Conservation (phyloP, 64 coral and sea anemone genomes). For the Montipora foliosa region DNA sequence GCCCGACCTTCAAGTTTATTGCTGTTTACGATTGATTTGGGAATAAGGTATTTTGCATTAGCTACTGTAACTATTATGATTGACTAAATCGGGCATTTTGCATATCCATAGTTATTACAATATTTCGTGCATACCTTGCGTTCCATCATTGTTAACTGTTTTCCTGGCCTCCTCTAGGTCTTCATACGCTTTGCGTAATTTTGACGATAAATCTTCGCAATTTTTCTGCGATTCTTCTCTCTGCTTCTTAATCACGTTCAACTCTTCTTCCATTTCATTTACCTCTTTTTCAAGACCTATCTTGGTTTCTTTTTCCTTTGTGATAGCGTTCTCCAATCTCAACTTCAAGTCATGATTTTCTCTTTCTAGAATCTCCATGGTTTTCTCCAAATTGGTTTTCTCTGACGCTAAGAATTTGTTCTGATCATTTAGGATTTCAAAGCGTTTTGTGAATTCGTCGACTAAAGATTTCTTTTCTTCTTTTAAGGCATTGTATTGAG, state of each 20-base stretch:
- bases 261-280: conserved; percentile 72
- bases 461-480: conserved; percentile 78
- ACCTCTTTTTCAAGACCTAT: conserved; percentile 37
- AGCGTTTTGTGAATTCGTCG: conserved; percentile 64
- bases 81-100: too few relatives aligned
- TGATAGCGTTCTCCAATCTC: conserved; percentile 44
- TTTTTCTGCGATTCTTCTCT: conserved; percentile 76
- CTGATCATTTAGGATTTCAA: conserved; percentile 59
- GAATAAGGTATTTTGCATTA: too few relatives aligned
- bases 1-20: too few relatives aligned
- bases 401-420: conserved; percentile 38
- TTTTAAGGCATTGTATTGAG: conserved; percentile 50
- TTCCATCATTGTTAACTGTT: not conserved
- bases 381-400: conserved; percentile 62
- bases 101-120: too few relatives aligned
- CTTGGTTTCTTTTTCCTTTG: conserved; percentile 53
- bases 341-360: conserved; percentile 39
- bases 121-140: not conserved
- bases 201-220: conserved; percentile 87
- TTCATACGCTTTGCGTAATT: conserved; percentile 77
- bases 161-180: conserved; percentile 68
- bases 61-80: too few relatives aligned
- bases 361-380: conserved; percentile 42
- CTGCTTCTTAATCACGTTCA: conserved; percentile 63
- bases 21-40: too few relatives aligned